Base-by-base conservation (phyloP, 2,797 vertebrate genomes). In the Lacerta agilis region DNA sequence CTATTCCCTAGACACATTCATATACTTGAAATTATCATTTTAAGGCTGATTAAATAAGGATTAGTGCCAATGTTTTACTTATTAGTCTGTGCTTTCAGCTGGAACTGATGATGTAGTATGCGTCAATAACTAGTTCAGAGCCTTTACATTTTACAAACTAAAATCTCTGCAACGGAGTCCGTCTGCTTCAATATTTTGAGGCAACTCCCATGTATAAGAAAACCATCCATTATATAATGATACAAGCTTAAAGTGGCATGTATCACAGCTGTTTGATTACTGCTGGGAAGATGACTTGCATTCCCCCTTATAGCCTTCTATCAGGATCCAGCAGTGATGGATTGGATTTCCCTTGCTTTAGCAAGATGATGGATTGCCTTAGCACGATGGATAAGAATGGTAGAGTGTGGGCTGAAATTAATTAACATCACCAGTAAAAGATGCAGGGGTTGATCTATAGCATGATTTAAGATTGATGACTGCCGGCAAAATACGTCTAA, bases 1-100 rank as follows among this genome's bases (percentile, higher is more conserved):
- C 92, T 97, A 97, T 96, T 97, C 96, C 97, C 96, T 94, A 89
- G 95, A 94, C 96, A 95, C 95, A 95, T 95, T 97, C 96, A 96
- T 97, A 96, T 97, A 96, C 97, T 96, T 96, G 92, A 97, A 97
- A 97, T 97, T 97, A 96, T 96, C 96, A 96, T 97, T 97, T 97
- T 97, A 97, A 97, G 96, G 96, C 95, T 97, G 97, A 97, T 98
- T 97, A 97, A 97, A 97, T 97, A 96, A 96, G 96, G 96, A 98
- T 98, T 97, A 97, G 96, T 95, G 95, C 94, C 95, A 97, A 97
- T 97, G 97, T 97, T 97, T 96, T 96, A 97, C 97, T 97, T 97
- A 97, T 97, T 97, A 97, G 96, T 95, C 95, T 96, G 96, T 96
- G 95, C 96, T 94, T 96, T 97, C 96, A 96, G 86, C 96, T 97